phyloP scores from a whole-genome alignment of 92 coral and sea anemone genomes.

The Meandrina meandrites region DNA sequence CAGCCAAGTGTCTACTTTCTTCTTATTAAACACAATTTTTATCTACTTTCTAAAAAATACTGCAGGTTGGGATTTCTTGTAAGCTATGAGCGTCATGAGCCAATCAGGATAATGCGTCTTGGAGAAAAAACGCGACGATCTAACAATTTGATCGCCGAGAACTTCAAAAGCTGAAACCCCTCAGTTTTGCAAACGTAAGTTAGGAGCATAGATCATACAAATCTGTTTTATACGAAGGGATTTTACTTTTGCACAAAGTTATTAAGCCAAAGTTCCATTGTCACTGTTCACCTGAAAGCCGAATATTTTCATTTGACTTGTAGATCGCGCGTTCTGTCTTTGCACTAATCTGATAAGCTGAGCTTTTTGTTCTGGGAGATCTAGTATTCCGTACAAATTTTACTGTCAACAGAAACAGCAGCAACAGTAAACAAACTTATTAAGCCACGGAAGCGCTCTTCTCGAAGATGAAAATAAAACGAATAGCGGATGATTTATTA shows the following conservation, averaged over 20 bases:
- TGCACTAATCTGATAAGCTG: constrained; percentile 8
- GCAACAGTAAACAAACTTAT: constrained; percentile 20
- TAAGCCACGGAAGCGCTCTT: neutral
- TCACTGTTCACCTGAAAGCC: constrained; percentile 11
- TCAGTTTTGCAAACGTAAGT: neutral
- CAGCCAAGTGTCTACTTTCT: too few relatives aligned
- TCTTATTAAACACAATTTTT: too few relatives aligned
- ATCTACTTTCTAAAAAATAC: too few relatives aligned
- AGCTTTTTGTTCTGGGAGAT: constrained; percentile 21
- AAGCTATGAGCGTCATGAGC: neutral
- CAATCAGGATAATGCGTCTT: neutral
- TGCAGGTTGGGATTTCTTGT: neutral
- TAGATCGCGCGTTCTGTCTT: constrained; percentile 18
- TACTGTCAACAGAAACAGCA: constrained; percentile 7
- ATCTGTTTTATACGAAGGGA: too few relatives aligned
- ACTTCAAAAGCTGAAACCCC: neutral
- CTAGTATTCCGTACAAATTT: neutral
- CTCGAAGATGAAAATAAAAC: neutral
- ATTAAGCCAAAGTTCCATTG: too few relatives aligned
- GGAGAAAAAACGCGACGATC: neutral
- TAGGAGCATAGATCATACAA: neutral
- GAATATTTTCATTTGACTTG: constrained; percentile 11
- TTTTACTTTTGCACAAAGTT: too few relatives aligned
- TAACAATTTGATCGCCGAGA: neutral
- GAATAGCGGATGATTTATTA: neutral